Evolutionary conservation across 1,140 invertebrate genomes (phyloP), one percentile per base, ranked within the genome.

Genomic region (Akabosia matsudoensis): DNA sequence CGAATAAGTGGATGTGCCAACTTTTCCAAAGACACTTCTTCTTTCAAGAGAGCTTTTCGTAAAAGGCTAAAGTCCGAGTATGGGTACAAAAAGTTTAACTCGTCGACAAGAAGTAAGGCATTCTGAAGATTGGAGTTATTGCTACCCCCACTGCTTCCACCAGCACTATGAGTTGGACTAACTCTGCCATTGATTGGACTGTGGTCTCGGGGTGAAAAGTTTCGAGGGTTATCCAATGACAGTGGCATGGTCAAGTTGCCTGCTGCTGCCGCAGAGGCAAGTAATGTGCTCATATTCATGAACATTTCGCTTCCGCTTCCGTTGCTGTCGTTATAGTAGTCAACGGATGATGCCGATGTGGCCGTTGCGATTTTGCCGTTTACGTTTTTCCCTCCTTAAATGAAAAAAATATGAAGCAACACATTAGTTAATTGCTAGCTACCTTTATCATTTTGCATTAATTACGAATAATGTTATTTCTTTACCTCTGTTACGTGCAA

Each of bases 1-100:
- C 61, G 7, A 30, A 67, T 28, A 13, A 72, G 24, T 13, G 56
- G 61, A 28, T 52, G 28, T 2, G 74, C 54, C 10, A 81, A 31
- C 70, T 81, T 81, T 18, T 78, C 79, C n/a, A 81, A 56, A 0
- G 80, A 71, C 13, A 81, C 76, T 72, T 79, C 78, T 74, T 81
- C 79, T 70, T 79, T 78, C 13, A 79, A 28, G 7, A 79, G 34
- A 18, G 80, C 80, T 33, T 77, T 80, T 10, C 80, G 31, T 1
- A 81, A 77, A 3, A 81, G 74, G 26, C 71, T 78, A 45, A 78
- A 81, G 61, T 81, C 80, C 30, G 76, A 67, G 14, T 78, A 64
- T 64, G 80, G 80, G 45, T 81, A 78, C 30, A 78, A 24, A 31
- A 76, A 76, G 16, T 37, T 75, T 10, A 81, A 73, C 45, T 81